Evolutionary conservation across 2,797 vertebrate species (phyloP).

Genomic region (Poecilia picta): DNA sequence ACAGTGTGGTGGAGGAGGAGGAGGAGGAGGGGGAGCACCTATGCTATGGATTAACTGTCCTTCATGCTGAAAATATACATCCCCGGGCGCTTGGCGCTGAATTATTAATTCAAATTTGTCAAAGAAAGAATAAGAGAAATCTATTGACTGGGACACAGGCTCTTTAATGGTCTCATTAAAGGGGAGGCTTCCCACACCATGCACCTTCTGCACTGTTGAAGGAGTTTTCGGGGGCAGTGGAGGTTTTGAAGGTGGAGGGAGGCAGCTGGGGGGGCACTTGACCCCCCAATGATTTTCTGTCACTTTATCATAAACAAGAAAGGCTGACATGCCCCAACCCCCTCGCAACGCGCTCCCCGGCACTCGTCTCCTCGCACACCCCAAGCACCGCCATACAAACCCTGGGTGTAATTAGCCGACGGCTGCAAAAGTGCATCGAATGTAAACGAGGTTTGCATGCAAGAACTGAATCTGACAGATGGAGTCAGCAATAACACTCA

Average conservation of each 20-base stretch:
- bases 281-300: constrained; percentile 85
- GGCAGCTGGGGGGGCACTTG: constrained; percentile 70
- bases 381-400: constrained; percentile 63
- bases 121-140: constrained; percentile 82
- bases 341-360: constrained; percentile 12
- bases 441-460: constrained; percentile 73
- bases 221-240: constrained; percentile 74
- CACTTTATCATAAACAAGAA: constrained; percentile 85
- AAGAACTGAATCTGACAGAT: constrained; percentile 39
- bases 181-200: constrained; percentile 77
- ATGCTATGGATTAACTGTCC: constrained; percentile 90
- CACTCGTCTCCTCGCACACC: constrained; percentile 19
- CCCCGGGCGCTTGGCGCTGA: constrained; percentile 83
- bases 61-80: constrained; percentile 87
- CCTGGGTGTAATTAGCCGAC: constrained; percentile 78
- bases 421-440: constrained; percentile 77
- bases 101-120: constrained; percentile 91
- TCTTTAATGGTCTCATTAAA: constrained; percentile 87
- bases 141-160: constrained; percentile 82
- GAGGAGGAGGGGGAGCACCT: constrained; percentile 44
- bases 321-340: constrained; percentile 68
- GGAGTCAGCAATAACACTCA: constrained; percentile 37
- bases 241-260: constrained; percentile 45
- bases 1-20: constrained; percentile 19
- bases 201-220: constrained; percentile 76